These are phyloP conservation scores for Yponomeuta evonymella DNA, from an alignment of 2,888 invertebrate genomes.

Conservation along the genomic window DNA sequence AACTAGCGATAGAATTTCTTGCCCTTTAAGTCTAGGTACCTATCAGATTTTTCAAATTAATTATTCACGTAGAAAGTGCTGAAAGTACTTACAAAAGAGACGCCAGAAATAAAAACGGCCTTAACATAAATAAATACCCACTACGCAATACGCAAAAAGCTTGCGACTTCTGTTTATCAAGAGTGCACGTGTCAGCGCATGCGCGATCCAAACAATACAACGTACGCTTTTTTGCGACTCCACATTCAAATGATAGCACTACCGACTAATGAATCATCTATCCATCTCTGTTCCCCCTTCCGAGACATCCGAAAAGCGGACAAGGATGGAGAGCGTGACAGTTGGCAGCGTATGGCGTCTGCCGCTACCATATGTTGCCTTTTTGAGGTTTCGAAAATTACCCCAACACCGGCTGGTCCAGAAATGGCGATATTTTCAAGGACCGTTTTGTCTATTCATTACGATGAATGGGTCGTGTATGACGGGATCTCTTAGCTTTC, in stretches of 20 bases:
- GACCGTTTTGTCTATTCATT: constrained; percentile 59
- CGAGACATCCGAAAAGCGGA: constrained; percentile 28
- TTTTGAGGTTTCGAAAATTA: constrained; percentile 72
- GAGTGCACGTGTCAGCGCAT: constrained; percentile 56
- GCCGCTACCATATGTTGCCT: constrained; percentile 66
- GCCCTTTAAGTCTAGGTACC: no score
- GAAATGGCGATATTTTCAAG: constrained; percentile 50
- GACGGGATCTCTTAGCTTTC: constrained; percentile 35
- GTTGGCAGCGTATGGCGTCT: constrained; percentile 70
- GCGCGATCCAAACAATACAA: constrained; percentile 52
- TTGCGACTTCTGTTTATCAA: constrained; percentile 20
- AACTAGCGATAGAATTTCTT: no score
- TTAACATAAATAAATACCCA: no score
- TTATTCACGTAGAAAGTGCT: no score
- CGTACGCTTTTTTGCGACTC: constrained; percentile 58
- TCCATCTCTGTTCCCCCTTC: constrained; percentile 38
- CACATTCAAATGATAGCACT: constrained; percentile 66
- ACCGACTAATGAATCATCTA: constrained; percentile 64
- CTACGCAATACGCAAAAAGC: neutral
- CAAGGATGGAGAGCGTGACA: constrained; percentile 51
- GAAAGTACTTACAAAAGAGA: no score
- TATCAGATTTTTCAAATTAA: no score
- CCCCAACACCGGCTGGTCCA: constrained; percentile 41
- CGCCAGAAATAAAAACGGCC: no score
- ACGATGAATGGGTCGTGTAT: constrained; percentile 27